Evolutionary conservation across 2,113 vertebrate species (phyloP), one percentile per base, ranked within the genome.

Genomic region (Dicentrarchus labrax): DNA sequence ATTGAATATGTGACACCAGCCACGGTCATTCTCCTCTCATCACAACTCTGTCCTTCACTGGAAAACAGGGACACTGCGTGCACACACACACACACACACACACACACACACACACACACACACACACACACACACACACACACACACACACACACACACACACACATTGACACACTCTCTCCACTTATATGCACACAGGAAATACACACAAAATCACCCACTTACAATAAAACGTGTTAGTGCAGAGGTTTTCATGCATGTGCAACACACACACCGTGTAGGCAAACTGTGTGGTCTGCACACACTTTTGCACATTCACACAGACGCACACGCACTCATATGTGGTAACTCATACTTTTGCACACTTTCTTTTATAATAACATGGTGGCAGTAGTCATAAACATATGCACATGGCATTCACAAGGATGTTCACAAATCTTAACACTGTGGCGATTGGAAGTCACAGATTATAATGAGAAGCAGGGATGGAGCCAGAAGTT

Each of bases 1-100:
- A 93, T 89, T 88, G 91, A 93, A 89, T 83, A 68, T 89, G 70
- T 93, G 90, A 90, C 87, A 90, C 79, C 61, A 76, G 71, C 80
- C 85, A 89, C 19, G 82, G 90, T 76, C 87, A 88, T 77, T 78
- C 78, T 85, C 38, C 79, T 76, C 75, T 85, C 85, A 85, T 88
- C 78, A 82, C 83, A 88, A 82, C 67, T 85, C 61, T 85, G 91
- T 89, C 88, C 90, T 93, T 90, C 90, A 85, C 71, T 56, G 65
- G 22, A 67, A 78, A 85, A 84, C 68, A 61, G 86, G 79, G 22
- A 79, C 78, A 81, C 36, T 39, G 36, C 59, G 39, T 45, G 38
- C 24, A 21, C 15, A n/a, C 21, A 67, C 54, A 66, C 48, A 59
- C 19, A 68, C 53, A 56, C 24, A 22, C 67, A 24, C 15, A 10